Evolutionary conservation across 2,113 vertebrate species (phyloP).

Genomic region (Hyaena hyaena): DNA sequence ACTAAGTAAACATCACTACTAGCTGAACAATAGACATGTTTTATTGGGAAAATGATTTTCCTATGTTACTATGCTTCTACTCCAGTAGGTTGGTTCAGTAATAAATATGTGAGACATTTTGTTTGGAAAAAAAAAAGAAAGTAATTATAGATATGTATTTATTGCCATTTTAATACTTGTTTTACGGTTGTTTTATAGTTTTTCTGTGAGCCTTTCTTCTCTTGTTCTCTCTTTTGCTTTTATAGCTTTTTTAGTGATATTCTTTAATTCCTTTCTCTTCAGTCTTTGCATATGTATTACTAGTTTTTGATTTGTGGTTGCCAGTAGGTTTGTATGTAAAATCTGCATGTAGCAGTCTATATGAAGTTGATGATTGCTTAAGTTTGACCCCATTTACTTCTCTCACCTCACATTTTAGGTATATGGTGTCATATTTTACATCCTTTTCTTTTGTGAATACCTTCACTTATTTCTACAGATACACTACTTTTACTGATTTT

Average conservation of each 20-base stretch:
- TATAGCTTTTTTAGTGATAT: not conserved
- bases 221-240: not conserved
- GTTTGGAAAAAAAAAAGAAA: not conserved
- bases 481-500: not conserved
- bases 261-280: not conserved
- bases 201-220: not conserved
- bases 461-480: not conserved
- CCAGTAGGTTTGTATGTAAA: not conserved
- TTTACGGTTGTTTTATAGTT: not conserved
- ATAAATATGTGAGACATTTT: not conserved
- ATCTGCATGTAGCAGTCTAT: not conserved
- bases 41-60: not conserved
- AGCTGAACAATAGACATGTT: not conserved
- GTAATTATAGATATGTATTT: not conserved
- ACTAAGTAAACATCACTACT: not conserved
- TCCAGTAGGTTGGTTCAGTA: not conserved
- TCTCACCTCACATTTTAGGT: not conserved
- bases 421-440: not conserved
- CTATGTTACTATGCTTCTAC: not conserved
- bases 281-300: not conserved
- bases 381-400: not conserved
- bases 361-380: not conserved
- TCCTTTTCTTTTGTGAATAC: not conserved
- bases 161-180: not conserved
- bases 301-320: not conserved